phyloP scores from a whole-genome alignment of 1,140 invertebrate species.

The Lepidotrigona ventralis region DNA sequence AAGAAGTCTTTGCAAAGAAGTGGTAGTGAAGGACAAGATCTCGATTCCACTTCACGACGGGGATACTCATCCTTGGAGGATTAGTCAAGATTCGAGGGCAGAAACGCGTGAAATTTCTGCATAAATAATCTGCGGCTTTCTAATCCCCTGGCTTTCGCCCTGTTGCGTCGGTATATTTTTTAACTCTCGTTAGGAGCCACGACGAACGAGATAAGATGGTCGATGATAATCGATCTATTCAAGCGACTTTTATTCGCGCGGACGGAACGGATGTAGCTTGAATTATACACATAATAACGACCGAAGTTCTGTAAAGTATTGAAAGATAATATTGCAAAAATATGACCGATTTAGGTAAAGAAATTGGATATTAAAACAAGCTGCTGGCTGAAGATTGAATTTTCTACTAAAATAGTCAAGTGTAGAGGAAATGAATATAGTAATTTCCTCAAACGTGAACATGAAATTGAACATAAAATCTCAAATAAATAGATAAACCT shows the following conservation, averaged over 20 bases:
- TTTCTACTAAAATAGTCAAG: not conserved
- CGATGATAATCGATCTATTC: constrained; percentile 11
- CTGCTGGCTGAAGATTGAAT: not conserved
- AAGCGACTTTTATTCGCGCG: constrained; percentile 5
- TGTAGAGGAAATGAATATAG: not conserved
- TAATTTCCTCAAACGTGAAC: too few relatives aligned
- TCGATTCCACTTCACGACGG: constrained; percentile 7
- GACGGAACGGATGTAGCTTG: not conserved
- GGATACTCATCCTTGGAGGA: constrained; percentile 15
- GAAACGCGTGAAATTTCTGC: constrained; percentile 40
- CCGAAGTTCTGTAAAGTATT: not conserved
- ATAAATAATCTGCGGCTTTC: constrained; percentile 45
- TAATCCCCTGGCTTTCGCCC: constrained; percentile 38
- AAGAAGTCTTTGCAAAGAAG: too few relatives aligned
- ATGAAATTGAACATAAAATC: not conserved
- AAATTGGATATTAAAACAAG: not conserved
- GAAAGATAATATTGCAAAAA: not conserved
- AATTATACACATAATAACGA: not conserved
- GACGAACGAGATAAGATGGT: constrained; percentile 26
- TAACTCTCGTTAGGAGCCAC: constrained; percentile 36
- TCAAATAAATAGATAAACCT: too few relatives aligned
- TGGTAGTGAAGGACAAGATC: constrained; percentile 12
- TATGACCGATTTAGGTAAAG: not conserved
- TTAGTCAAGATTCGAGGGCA: constrained; percentile 31
- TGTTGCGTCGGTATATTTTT: constrained; percentile 16